These are phyloP conservation scores for Papio anubis DNA, from an alignment of 2,113 vertebrate genomes.

Conservation along the genomic window DNA sequence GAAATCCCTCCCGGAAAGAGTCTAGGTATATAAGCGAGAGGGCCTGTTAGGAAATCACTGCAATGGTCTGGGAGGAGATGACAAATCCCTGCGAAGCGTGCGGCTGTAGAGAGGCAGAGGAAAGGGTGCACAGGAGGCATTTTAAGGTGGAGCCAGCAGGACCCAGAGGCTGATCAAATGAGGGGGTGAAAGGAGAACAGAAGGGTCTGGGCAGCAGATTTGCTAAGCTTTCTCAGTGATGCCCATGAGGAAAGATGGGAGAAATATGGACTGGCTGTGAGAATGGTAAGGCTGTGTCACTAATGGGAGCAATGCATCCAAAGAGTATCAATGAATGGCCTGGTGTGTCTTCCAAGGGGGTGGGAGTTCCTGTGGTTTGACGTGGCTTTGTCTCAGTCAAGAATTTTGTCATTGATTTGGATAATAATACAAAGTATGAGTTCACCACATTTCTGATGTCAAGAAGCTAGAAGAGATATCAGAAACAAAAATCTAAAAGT, in stretches of 20 bases:
- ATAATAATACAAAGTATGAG: not conserved
- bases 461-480: not conserved
- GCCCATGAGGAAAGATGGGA: not conserved
- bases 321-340: fast-evolving
- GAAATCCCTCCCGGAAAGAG: not conserved
- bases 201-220: not conserved
- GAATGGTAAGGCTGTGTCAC: not conserved
- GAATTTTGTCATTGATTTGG: not conserved
- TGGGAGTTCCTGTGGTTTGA: not conserved
- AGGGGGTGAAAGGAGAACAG: not conserved
- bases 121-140: not conserved
- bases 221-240: not conserved
- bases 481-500: not conserved
- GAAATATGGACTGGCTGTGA: not conserved
- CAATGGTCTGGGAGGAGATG: not conserved
- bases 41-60: not conserved
- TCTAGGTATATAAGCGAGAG: not conserved
- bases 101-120: not conserved
- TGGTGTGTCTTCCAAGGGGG: not conserved
- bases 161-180: not conserved
- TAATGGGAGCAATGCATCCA: not conserved
- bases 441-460: not conserved
- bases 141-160: not conserved
- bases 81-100: not conserved
- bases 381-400: not conserved